Base-by-base conservation (phyloP, 2,113 vertebrate species). In the Entomyzon cyanotis region DNA sequence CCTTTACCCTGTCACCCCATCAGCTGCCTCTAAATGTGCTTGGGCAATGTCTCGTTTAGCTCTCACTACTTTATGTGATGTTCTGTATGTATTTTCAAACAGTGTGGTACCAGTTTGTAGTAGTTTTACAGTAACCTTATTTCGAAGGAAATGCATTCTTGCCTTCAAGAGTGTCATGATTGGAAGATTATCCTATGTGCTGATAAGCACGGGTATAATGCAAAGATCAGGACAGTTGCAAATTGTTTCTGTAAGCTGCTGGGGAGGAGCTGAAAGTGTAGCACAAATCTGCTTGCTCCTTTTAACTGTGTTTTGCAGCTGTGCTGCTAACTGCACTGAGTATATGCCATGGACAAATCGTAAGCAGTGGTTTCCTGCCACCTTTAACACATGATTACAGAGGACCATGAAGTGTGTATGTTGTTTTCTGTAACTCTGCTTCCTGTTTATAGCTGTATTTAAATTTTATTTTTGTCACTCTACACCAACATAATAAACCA, bases 351-450 rank as follows among this genome's bases (percentile, higher is more conserved):
- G 81, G 89, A 20, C 62, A 49, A 70, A 55, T 24, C 0, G 2
- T 74, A 37, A 28, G 19, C 50, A n/a, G 70, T 4, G 39, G 63
- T 64, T 71, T 96, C 53, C 74, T 78, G 87, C 64, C 14, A 2
- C 35, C 63, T 42, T 56, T 41, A 37, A 60, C 56, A 75, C 44
- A 10, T 35, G 76, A 50, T 87, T 87, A 56, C 79, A 93, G 78
- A 77, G 86, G 67, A 84, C 41, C 46, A 24, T 24, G 3, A 39
- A 50, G 27, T 19, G 33, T 96, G 42, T 67, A 74, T 94, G 97
- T 98, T 87, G 94, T 98, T 98, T 98, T 97, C 97, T 98, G 97
- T 98, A 97, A 97, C 79, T 88, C 62, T 97, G 97, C 97, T 96
- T 62, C 79, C 82, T 95, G 74, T 77, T 95, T 73, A 79, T 84